Evolutionary conservation across 2,888 invertebrate species (phyloP), one percentile per base, ranked within the genome.

Genomic region (Macrophya annulata): DNA sequence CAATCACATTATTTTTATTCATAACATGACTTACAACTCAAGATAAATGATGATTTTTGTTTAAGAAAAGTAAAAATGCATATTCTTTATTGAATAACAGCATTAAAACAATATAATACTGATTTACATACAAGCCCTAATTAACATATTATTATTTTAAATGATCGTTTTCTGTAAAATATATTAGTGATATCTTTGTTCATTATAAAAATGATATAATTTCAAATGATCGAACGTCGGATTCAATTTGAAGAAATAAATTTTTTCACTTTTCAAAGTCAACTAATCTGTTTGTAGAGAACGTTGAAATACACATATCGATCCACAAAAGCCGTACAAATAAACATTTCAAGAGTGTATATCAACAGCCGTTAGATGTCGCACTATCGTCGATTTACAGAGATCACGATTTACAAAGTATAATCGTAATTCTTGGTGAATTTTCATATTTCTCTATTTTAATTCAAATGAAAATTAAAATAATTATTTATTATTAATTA

Each of bases 181-280:
- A 62, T 62, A 62, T 62, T 62, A 62, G 62, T 62, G 62, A 62
- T 17, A 62, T 2, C 59, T 59, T 21, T 62, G 62, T 62, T 62
- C 62, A 62, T 62, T 62, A 62, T 62, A 4, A 62, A 21, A 62
- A 62, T 62, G 1, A 21, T 17, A 62, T 62, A 62, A 21, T 21
- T 62, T 62, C 62, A 62, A 62, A 62, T 62, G 21, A 62, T 62
- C 62, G n/a, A 62, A 62, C 62, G 62, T 62, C 0, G 62, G 62
- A 62, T 62, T 21, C 21, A 62, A 62, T 62, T 21, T 9, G 62
- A 62, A 62, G 12, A n/a, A 21, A 62, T 17, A 62, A 62, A 15
- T 62, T 21, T 62, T 21, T 21, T 62, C n/a, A 62, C 12, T 62
- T 62, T 62, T 59, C 17, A 17, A 21, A 62, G 21, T 62, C 62